These are phyloP conservation scores for Ctenodactylus gundi DNA, from an alignment of 2,113 vertebrate species.

Conservation along the genomic window DNA sequence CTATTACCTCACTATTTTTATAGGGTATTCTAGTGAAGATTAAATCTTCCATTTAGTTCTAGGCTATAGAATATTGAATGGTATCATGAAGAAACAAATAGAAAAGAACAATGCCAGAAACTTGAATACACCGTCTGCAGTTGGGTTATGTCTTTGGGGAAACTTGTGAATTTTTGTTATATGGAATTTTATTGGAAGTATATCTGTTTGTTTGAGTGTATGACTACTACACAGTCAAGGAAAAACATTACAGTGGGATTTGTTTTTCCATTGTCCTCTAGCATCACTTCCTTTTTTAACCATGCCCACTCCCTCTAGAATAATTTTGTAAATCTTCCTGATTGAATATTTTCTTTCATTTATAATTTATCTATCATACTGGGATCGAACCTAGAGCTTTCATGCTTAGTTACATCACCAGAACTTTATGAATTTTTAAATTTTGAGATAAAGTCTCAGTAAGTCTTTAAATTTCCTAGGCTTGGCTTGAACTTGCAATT, in stretches of 20 bases:
- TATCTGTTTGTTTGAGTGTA: background rate
- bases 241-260: background rate
- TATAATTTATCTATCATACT: too few relatives aligned
- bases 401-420: too few relatives aligned
- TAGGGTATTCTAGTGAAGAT: background rate
- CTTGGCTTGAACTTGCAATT: background rate
- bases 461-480: background rate
- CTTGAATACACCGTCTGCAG: too few relatives aligned
- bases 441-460: background rate
- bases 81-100: background rate
- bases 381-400: too few relatives aligned
- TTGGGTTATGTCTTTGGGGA: background rate
- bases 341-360: too few relatives aligned
- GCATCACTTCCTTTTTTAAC: background rate
- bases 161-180: background rate
- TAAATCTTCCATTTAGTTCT: background rate
- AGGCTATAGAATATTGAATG: background rate
- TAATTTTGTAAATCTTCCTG: too few relatives aligned
- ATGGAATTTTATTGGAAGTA: background rate
- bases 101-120: background rate
- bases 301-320: background rate
- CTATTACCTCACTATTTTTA: background rate
- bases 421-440: too few relatives aligned
- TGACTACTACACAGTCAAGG: background rate
- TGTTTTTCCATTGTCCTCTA: background rate